phyloP scores from a whole-genome alignment of 2,113 vertebrate genomes.

The Rhea americana region DNA sequence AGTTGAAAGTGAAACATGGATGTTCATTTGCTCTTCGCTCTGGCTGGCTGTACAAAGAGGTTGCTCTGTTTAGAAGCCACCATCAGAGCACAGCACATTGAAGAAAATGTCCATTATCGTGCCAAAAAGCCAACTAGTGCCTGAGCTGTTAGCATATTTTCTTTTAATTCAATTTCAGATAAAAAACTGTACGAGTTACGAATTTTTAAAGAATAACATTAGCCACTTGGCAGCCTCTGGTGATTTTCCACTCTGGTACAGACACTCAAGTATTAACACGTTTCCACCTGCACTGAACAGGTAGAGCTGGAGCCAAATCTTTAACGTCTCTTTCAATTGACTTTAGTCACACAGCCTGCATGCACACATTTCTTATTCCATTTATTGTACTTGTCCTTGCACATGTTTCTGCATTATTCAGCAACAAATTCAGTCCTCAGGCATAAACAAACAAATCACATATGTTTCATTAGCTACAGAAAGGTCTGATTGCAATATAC shows the following conservation, averaged over 20 bases:
- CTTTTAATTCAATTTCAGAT: neutral
- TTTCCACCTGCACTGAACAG: neutral
- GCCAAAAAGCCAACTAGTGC: neutral
- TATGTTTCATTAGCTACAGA: constrained; percentile 62
- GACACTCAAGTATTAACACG: neutral
- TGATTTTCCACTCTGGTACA: neutral
- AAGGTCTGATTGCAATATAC: constrained; percentile 40
- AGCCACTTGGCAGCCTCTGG: neutral
- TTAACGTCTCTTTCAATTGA: neutral
- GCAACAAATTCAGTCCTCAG: constrained; percentile 56
- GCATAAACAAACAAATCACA: constrained; percentile 67
- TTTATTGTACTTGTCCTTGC: constrained; percentile 35
- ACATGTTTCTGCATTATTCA: constrained; percentile 59
- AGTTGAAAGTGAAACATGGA: neutral
- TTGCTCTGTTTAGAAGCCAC: neutral
- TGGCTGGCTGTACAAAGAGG: neutral
- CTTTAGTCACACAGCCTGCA: neutral
- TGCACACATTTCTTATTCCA: constrained; percentile 22
- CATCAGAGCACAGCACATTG: neutral
- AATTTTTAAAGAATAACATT: neutral
- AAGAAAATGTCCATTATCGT: accelerated
- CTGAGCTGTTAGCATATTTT: neutral
- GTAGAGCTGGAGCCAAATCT: neutral
- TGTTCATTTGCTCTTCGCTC: neutral
- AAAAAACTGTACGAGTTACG: neutral